phyloP scores from a whole-genome alignment of 2,113 vertebrate species.

The Paraplagusia blochii region DNA sequence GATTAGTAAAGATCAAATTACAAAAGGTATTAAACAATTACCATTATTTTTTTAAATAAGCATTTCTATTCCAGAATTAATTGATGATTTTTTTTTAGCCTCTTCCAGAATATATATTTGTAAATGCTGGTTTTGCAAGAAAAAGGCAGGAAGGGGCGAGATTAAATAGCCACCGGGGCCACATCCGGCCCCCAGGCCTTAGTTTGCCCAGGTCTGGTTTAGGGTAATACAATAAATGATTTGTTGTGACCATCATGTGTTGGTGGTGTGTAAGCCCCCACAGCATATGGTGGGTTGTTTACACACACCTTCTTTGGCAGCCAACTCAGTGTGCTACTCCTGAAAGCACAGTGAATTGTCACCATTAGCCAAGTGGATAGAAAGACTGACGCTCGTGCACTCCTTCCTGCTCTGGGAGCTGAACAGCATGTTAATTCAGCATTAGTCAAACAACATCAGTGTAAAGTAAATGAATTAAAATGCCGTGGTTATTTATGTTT shows the following conservation, averaged over 20 bases:
- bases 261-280: slow-evolving; percentile 34
- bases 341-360: slow-evolving; percentile 50
- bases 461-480: slow-evolving; percentile 17
- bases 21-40: too few relatives aligned
- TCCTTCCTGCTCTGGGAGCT: slow-evolving; percentile 35
- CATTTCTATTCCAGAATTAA: too few relatives aligned
- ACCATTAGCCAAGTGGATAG: slow-evolving; percentile 27
- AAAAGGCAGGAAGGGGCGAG: too few relatives aligned
- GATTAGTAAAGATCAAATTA: too few relatives aligned
- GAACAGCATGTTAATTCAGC: slow-evolving; percentile 30
- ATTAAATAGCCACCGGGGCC: too few relatives aligned
- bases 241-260: slow-evolving; percentile 17
- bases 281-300: slow-evolving; percentile 69
- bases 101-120: too few relatives aligned
- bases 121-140: too few relatives aligned
- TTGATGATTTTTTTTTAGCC: too few relatives aligned
- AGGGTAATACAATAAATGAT: too few relatives aligned
- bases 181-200: too few relatives aligned
- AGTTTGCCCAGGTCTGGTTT: too few relatives aligned
- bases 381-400: slow-evolving; percentile 36
- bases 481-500: slow-evolving; percentile 13
- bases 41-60: too few relatives aligned
- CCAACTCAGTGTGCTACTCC: slow-evolving; percentile 50
- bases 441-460: slow-evolving; percentile 9
- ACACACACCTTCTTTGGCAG: slow-evolving; percentile 45